A percentile compares a stretch with the other conserved stretches of the same genome.
Conservation (phyloP, 2,113 vertebrate genomes). For the Crotalus helleri region DNA sequence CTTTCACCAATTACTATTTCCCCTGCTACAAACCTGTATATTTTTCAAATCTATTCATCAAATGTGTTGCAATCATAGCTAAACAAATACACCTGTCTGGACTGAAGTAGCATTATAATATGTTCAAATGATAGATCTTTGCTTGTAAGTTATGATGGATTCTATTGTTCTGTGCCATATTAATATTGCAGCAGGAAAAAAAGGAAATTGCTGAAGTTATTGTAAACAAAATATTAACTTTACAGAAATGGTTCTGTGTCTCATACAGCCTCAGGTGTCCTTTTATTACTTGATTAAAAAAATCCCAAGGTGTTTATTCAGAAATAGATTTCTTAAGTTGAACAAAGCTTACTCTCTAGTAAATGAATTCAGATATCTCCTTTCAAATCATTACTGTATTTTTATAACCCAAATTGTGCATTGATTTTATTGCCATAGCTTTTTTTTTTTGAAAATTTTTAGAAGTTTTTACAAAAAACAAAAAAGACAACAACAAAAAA, state of each 20-base stretch:
- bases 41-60: background rate
- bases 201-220: background rate
- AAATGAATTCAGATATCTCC: background rate
- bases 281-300: background rate
- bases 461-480: too few species aligned
- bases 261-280: background rate
- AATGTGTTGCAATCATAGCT: background rate
- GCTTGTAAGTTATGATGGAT: background rate
- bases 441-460: background rate
- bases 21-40: background rate
- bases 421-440: background rate
- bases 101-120: background rate
- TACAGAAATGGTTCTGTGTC: fast-evolving
- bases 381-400: background rate
- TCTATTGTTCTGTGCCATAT: background rate
- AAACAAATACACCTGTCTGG: background rate
- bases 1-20: background rate
- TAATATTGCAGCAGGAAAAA: background rate
- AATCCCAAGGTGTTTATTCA: background rate
- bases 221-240: background rate
- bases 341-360: background rate
- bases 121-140: background rate
- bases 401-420: background rate
- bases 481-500: too few species aligned
- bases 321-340: background rate